Conservation (phyloP, 2,888 invertebrate species). For the Hemicrepidius hirtus region DNA sequence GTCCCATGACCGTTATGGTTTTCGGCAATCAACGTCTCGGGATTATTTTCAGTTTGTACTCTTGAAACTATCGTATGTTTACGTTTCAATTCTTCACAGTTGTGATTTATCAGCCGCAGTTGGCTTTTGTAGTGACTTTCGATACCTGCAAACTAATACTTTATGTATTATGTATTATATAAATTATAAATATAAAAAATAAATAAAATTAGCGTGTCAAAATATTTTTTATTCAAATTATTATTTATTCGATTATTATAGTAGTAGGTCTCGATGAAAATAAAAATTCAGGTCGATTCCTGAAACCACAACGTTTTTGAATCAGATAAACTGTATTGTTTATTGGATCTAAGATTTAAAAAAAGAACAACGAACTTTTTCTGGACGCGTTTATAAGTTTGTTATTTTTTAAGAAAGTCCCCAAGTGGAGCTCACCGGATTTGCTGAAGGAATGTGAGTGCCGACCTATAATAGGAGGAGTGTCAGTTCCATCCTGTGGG, state of each 20-base stretch:
- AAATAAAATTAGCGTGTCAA: background rate
- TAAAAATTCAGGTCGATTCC: no score
- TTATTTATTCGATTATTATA: no score
- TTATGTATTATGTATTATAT: no score
- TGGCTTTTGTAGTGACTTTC: slow-evolving; percentile 33
- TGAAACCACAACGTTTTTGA: no score
- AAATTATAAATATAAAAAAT: background rate
- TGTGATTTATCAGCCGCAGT: slow-evolving; percentile 22
- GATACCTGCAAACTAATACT: slow-evolving; percentile 40
- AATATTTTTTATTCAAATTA: background rate
- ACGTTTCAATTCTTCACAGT: slow-evolving; percentile 12
- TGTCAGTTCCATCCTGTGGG: slow-evolving; percentile 36
- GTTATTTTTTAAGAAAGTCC: background rate
- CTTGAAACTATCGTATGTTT: slow-evolving; percentile 19
- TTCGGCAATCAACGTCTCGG: background rate
- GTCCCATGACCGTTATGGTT: background rate
- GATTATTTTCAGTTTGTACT: slow-evolving; percentile 21
- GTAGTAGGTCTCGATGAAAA: no score
- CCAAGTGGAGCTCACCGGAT: slow-evolving; percentile 36
- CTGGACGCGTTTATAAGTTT: background rate
- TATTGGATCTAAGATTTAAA: background rate
- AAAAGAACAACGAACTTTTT: no score
- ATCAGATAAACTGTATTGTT: background rate
- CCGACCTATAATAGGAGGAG: slow-evolving; percentile 47
- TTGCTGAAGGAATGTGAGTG: slow-evolving; percentile 36